phyloP scores from a whole-genome alignment of 2,888 invertebrate genomes.

The Philhelius pedissequus region DNA sequence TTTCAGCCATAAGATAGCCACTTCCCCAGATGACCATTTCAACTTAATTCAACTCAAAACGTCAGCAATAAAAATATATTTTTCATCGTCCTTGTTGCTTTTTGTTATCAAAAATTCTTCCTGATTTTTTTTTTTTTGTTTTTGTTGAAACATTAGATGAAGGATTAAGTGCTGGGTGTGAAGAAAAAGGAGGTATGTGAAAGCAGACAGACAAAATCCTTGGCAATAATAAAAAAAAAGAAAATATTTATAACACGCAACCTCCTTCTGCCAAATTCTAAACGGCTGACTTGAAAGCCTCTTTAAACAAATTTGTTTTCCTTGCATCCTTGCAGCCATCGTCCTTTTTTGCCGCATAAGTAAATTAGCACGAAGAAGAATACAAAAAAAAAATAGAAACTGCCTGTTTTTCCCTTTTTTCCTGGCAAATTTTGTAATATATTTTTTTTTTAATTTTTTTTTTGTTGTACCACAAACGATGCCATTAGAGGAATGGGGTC shows the following conservation, averaged over 20 bases:
- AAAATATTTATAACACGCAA: constrained; percentile 65
- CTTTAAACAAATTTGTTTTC: constrained; percentile 28
- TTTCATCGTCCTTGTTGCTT: constrained; percentile 50
- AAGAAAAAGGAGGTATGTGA: neutral
- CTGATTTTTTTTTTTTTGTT: neutral
- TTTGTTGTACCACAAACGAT: constrained; percentile 12
- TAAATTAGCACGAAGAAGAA: constrained; percentile 37
- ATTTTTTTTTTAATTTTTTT: neutral
- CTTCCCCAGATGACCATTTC: constrained; percentile 43
- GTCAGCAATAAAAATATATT: constrained; percentile 64
- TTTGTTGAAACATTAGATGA: constrained; percentile 40
- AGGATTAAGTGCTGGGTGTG: constrained; percentile 39
- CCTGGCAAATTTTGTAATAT: constrained; percentile 36
- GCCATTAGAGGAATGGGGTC: constrained; percentile 64
- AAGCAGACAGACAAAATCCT: constrained; percentile 20
- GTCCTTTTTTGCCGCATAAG: constrained; percentile 64
- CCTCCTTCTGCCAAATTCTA: constrained; percentile 56
- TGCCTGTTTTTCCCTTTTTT: neutral
- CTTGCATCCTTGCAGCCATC: neutral
- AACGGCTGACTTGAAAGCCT: constrained; percentile 48
- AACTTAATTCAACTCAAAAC: constrained; percentile 55
- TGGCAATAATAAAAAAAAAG: constrained; percentile 51
- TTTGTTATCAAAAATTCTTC: neutral
- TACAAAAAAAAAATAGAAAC: neutral
- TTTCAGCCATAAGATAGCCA: constrained; percentile 3